A percentile compares a stretch with the other conserved stretches of the same genome.
phyloP scores from a whole-genome alignment of 2,888 invertebrate species.

The Chymomyza procnemis region DNA sequence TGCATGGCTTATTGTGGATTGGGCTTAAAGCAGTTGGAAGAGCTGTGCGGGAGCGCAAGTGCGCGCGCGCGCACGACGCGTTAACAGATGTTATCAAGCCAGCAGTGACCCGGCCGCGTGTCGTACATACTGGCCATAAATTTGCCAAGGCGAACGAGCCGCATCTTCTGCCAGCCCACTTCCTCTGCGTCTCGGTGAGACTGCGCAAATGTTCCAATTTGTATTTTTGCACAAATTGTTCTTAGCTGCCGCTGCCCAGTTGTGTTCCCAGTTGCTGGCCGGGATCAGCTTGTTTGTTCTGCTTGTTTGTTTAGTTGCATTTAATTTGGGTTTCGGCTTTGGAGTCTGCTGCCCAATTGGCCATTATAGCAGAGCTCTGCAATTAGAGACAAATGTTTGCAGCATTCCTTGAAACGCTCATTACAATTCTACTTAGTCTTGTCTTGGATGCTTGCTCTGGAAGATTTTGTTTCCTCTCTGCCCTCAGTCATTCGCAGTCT shows the following conservation, averaged over 20 bases:
- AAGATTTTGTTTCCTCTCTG: neutral
- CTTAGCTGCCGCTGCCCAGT: constrained; percentile 23
- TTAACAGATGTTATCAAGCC: constrained; percentile 66
- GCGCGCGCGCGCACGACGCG: constrained; percentile 68
- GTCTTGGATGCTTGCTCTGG: neutral
- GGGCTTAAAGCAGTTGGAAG: neutral
- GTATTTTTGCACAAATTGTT: constrained; percentile 72
- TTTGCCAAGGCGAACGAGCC: constrained; percentile 54
- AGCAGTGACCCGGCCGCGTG: constrained; percentile 62
- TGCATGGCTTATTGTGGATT: constrained; percentile 35
- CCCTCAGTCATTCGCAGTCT: constrained; percentile 13
- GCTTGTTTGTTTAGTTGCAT: constrained; percentile 57
- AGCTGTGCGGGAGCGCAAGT: neutral
- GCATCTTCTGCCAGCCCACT: neutral
- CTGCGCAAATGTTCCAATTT: constrained; percentile 72
- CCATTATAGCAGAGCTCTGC: constrained; percentile 33
- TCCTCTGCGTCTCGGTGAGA: constrained; percentile 23
- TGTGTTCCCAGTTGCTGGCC: neutral
- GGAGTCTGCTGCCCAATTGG: constrained; percentile 59
- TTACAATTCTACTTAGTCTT: constrained; percentile 52
- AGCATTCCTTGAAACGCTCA: constrained; percentile 51
- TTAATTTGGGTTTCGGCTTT: constrained; percentile 69
- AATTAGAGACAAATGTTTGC: constrained; percentile 73
- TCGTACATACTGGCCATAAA: constrained; percentile 55
- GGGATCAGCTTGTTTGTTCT: neutral